A percentile compares a stretch with the other conserved stretches of the same genome.
Evolutionary conservation across 2,113 vertebrate species (phyloP).

Genomic region (Vidua macroura): DNA sequence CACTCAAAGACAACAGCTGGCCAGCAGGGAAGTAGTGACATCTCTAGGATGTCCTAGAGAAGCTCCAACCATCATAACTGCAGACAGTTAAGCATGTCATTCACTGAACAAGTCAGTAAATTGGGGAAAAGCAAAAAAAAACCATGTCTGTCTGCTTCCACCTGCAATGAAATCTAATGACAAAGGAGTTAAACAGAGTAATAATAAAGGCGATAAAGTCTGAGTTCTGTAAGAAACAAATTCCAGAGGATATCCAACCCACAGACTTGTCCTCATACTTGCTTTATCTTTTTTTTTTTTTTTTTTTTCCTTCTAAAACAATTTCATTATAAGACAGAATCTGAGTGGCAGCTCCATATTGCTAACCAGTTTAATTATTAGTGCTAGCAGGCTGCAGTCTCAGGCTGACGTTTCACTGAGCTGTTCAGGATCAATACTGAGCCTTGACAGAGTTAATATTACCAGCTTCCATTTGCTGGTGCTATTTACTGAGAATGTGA

Average conservation of each 20-base stretch:
- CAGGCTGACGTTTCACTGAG: conserved; percentile 46
- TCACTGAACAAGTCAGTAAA: neutral
- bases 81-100: neutral
- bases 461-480: conserved; percentile 61
- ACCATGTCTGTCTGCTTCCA: neutral
- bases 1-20: neutral
- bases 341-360: conserved; percentile 66
- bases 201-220: conserved; percentile 26
- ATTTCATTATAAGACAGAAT: conserved; percentile 33
- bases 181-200: neutral
- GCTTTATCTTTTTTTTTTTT: neutral
- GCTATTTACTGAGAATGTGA: conserved; percentile 58
- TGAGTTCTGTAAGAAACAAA: neutral
- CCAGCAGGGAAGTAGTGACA: neutral
- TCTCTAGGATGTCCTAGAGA: neutral
- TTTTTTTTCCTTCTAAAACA: neutral
- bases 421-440: conserved; percentile 56
- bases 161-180: neutral
- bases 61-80: neutral
- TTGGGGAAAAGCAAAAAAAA: neutral
- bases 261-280: neutral
- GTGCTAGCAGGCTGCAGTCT: conserved; percentile 23
- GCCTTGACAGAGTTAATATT: conserved; percentile 67
- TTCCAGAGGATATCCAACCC: conserved; percentile 8
- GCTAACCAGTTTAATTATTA: conserved; percentile 69